phyloP scores from a whole-genome alignment of 2,113 vertebrate genomes.

The Neogale vison region DNA sequence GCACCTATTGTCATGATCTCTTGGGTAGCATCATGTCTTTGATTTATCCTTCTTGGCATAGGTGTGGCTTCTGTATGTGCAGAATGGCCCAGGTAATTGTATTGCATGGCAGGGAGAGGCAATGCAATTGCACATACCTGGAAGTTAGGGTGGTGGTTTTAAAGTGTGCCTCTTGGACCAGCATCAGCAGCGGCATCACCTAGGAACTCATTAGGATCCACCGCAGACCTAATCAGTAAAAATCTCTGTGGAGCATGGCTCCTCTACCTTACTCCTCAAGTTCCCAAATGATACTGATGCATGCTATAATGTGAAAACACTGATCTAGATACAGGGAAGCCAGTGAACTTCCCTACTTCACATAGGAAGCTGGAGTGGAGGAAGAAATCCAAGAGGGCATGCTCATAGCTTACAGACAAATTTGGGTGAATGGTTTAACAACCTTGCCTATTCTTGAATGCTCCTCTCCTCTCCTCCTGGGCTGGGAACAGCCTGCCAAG shows the following conservation, averaged over 20 bases:
- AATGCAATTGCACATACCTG: background rate
- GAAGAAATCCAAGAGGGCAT: background rate
- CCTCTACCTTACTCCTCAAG: background rate
- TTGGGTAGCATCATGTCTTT: background rate
- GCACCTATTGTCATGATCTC: background rate
- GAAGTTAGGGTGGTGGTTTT: background rate
- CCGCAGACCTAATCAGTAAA: background rate
- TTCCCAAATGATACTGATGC: background rate
- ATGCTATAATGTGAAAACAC: background rate
- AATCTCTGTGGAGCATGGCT: background rate
- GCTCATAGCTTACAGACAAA: background rate
- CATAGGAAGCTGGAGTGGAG: background rate
- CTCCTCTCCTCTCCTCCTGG: background rate
- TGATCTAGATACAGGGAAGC: background rate
- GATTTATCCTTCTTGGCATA: background rate
- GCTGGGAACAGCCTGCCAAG: constrained; percentile 51
- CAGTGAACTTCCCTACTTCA: background rate
- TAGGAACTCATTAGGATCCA: background rate
- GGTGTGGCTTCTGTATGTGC: background rate
- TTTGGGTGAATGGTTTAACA: background rate
- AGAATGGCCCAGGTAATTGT: background rate
- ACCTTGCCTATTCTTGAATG: constrained; percentile 41
- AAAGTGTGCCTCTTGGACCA: background rate
- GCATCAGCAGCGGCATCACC: background rate
- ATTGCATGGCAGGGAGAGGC: background rate